Evolutionary conservation across 2,113 vertebrate species (phyloP).

Genomic region (Bubo bubo): DNA sequence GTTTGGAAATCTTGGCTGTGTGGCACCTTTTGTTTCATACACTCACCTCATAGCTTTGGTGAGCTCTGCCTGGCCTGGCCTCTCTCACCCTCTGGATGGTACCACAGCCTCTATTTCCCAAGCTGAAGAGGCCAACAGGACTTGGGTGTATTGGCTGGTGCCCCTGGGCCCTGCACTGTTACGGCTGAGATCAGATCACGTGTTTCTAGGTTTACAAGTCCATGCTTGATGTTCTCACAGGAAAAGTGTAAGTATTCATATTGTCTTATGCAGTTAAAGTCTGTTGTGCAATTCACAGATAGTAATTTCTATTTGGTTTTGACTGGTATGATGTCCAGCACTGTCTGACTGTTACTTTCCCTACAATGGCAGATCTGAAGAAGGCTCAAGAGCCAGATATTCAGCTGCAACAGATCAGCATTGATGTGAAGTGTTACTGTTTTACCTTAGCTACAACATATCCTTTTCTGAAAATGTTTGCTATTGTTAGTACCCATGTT

Average conservation of each 20-base stretch:
- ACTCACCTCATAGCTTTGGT: not conserved
- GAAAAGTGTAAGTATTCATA: not conserved
- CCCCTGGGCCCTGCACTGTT: rapidly evolving
- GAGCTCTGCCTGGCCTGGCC: not conserved
- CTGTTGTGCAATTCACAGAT: not conserved
- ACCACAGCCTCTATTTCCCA: not conserved
- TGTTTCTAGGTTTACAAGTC: not conserved
- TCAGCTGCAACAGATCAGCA: not conserved
- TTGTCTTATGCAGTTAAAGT: not conserved
- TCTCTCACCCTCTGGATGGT: not conserved
- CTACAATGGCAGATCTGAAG: not conserved
- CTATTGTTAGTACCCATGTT: not conserved
- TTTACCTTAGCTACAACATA: not conserved
- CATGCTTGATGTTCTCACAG: not conserved
- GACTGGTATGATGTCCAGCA: not conserved
- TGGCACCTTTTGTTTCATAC: not conserved
- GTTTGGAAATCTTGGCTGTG: not conserved
- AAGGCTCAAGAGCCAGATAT: not conserved
- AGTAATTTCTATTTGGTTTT: not conserved
- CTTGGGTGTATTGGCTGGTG: not conserved
- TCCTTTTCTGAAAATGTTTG: not conserved
- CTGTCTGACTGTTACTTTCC: not conserved
- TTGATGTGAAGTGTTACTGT: not conserved
- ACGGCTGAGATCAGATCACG: not conserved
- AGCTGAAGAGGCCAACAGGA: not conserved